phyloP scores from a whole-genome alignment of 2,888 invertebrate species.

The Nephrotoma appendiculata region DNA sequence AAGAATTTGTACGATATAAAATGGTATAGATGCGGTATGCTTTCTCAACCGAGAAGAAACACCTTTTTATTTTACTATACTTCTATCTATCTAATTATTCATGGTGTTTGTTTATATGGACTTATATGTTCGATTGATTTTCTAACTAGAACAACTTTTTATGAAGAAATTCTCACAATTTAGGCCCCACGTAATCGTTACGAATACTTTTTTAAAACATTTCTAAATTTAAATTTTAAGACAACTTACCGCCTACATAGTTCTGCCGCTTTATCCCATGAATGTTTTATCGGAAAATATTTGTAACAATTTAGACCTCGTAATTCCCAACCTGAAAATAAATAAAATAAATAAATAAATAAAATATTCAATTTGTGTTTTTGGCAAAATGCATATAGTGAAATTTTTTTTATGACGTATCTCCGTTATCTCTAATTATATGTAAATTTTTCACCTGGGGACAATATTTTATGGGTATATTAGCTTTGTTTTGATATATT shows the following conservation, averaged over 20 bases:
- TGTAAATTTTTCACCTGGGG: not conserved
- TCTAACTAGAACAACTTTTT: not conserved
- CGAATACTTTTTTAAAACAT: not conserved
- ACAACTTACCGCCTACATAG: conserved; percentile 75
- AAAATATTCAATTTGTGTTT: not conserved
- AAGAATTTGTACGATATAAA: not conserved
- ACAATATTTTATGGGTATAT: not conserved
- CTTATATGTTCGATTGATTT: not conserved
- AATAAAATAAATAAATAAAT: not conserved
- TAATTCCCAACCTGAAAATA: conserved; percentile 71
- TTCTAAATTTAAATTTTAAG: not conserved
- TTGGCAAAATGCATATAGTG: not conserved
- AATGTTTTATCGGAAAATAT: conserved; percentile 90
- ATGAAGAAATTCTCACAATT: not conserved
- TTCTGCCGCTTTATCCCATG: conserved; percentile 91
- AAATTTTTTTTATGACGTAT: not conserved
- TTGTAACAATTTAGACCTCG: conserved; percentile 86
- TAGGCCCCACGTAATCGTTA: not conserved
- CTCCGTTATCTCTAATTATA: not conserved
- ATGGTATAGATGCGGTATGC: not conserved
- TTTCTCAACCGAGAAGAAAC: not conserved
- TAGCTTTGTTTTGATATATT: not conserved
- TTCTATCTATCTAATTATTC: not conserved
- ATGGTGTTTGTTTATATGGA: not conserved
- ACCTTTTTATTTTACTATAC: not conserved